Evolutionary conservation across 1,140 invertebrate genomes (phyloP).

Genomic region (Anastrepha ludens): DNA sequence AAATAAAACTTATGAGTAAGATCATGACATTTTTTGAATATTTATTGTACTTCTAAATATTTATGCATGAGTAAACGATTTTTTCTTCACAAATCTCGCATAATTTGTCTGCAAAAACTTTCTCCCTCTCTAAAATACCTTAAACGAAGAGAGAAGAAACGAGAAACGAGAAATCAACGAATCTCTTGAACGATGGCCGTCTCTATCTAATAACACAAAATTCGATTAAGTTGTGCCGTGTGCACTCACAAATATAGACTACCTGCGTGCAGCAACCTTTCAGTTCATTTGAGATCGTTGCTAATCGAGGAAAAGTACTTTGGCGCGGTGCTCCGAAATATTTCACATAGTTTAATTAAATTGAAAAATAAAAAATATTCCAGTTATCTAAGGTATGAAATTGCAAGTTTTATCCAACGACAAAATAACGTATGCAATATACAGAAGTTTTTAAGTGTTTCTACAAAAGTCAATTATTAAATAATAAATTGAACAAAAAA

Average conservation of each 20-base stretch:
- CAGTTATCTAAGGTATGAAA: conserved; percentile 40
- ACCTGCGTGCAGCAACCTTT: conserved; percentile 73
- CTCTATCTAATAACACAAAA: conserved; percentile 54
- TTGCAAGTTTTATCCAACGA: not conserved
- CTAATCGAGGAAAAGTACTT: conserved; percentile 64
- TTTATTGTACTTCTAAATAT: conserved; percentile 52
- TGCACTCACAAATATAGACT: conserved; percentile 75
- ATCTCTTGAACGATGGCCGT: conserved; percentile 45
- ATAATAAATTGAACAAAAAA: not conserved
- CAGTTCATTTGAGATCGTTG: conserved; percentile 74
- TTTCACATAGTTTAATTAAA: conserved; percentile 46
- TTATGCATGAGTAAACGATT: conserved; percentile 48
- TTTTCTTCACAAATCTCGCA: conserved; percentile 31
- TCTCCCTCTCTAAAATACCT: conserved; percentile 20
- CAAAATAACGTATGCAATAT: not conserved
- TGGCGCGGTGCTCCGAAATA: conserved; percentile 56
- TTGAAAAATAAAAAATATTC: conserved; percentile 41
- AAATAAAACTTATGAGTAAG: conserved; percentile 52
- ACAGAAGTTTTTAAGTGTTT: not conserved
- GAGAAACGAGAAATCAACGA: conserved; percentile 13
- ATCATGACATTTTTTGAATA: conserved; percentile 50
- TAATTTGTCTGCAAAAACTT: conserved; percentile 33
- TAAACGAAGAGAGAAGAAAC: conserved; percentile 43
- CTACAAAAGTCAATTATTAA: not conserved
- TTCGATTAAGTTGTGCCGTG: conserved; percentile 70